Percentiles rank a stretch among this genome's conserved stretches.
phyloP scores from a whole-genome alignment of 1,140 invertebrate genomes.

The Drosophila truncata region DNA sequence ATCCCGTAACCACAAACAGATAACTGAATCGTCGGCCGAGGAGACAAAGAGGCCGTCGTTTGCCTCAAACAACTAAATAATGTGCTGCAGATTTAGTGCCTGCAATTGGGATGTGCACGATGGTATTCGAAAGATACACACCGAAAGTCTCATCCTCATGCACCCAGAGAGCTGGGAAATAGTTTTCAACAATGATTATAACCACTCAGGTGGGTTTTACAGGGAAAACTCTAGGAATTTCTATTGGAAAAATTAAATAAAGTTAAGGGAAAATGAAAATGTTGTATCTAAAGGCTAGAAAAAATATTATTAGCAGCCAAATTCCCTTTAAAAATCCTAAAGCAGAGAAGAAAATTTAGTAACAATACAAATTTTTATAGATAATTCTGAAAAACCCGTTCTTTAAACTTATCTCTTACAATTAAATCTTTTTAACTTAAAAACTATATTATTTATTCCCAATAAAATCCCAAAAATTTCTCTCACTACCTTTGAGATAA shows the following conservation, averaged over 20 bases:
- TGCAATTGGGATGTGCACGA: conserved; percentile 1
- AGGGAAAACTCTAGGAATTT: neutral
- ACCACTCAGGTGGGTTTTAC: too few species aligned
- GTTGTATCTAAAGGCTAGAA: neutral
- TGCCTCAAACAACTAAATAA: conserved; percentile 78
- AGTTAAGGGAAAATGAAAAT: neutral
- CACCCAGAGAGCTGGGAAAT: neutral
- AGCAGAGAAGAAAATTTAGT: neutral
- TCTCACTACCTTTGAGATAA: conserved; percentile 44
- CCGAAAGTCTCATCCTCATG: neutral
- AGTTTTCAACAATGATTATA: neutral
- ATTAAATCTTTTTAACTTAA: neutral
- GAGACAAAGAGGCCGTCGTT: conserved; percentile 52
- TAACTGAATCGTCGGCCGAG: conserved; percentile 62
- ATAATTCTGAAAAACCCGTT: neutral
- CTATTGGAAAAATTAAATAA: neutral
- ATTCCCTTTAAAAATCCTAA: rapidly evolving
- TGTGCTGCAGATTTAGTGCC: conserved; percentile 74
- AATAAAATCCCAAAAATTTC: neutral
- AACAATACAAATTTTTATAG: neutral
- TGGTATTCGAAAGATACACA: conserved; percentile 52
- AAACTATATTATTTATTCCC: too few species aligned
- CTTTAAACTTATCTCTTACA: neutral
- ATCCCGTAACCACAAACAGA: conserved; percentile 74
- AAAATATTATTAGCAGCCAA: neutral